Base-by-base conservation (phyloP, 1,140 invertebrate species). In the Drosophila nikananu region DNA sequence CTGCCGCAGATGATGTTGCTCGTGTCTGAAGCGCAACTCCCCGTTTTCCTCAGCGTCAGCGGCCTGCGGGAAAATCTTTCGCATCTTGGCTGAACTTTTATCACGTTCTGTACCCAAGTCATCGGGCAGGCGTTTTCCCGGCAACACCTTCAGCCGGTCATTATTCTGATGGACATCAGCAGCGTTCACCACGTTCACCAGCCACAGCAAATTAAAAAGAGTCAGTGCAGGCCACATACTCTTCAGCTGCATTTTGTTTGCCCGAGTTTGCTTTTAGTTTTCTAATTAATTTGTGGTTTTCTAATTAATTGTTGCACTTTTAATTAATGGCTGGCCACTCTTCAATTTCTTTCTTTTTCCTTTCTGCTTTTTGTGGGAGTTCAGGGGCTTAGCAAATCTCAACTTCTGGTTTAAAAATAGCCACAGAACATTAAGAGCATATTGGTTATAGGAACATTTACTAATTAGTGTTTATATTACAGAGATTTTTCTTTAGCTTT, bases 111-210 rank as follows among this genome's bases (percentile, higher is more conserved):
- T 60, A 46, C 65, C 52, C 23, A 65, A 63, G 59, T 80, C 81
- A 83, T 80, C 81, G 52, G 63, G 51, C 49, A 63, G 49, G 48
- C 58, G 51, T 49, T 37, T 55, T 23, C 54, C 59, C 13, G 60
- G 48, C 63, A 76, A 80, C 83, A 80, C 66, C 66, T 77, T 51
- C 49, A 35, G 39, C 41, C 27, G 42, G 27, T 37, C 72, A 54
- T 76, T 72, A 61, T 65, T 66, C 46, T 63, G 58, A 44, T 59
- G 82, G 61, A 81, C 82, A 86, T 86, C 84, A 75, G 82, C 84
- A 75, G 82, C 65, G 59, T 51, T 65, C 61, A 52, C 59, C 52
- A 19, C 54, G 0, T n/a, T n/a, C n/a, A 25, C 46, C 30, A 71
- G 58, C 64, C 57, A 55, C 2, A 77, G 62, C 35, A 49, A 42